Conservation (phyloP, 2,888 invertebrate species). For the Athalia rosae region DNA sequence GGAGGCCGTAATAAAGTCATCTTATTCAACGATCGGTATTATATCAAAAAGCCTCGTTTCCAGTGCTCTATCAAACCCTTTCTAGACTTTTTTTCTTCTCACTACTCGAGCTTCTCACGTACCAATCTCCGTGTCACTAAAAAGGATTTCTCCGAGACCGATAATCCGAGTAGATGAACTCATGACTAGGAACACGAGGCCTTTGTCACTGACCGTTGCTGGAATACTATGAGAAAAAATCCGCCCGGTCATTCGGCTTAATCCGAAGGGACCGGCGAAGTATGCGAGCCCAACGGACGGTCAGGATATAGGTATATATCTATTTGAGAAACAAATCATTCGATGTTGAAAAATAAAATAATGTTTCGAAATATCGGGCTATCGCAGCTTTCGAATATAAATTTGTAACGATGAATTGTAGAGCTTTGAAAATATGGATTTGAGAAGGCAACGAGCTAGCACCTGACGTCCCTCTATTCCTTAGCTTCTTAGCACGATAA, state of each 20-base stretch:
- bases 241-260: slow-evolving; percentile 64
- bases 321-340: slow-evolving; percentile 39
- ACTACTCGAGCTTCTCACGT: slow-evolving; percentile 20
- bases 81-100: not conserved
- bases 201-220: slow-evolving; percentile 46
- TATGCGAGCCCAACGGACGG: slow-evolving; percentile 21
- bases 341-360: slow-evolving; percentile 19
- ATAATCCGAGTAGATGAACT: slow-evolving; percentile 38
- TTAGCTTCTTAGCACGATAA: too few species aligned
- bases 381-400: not conserved
- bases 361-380: not conserved
- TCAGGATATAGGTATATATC: slow-evolving; percentile 30
- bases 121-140: slow-evolving; percentile 18
- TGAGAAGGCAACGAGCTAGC: not conserved
- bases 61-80: not conserved
- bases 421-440: not conserved
- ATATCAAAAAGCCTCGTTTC: slow-evolving; percentile 2
- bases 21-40: not conserved
- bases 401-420: not conserved
- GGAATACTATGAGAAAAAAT: slow-evolving; percentile 52
- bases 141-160: slow-evolving; percentile 6
- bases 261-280: slow-evolving; percentile 53
- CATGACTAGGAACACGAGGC: slow-evolving; percentile 43
- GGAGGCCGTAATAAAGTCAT: not conserved
- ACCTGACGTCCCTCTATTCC: not conserved